Base-by-base conservation (phyloP, 92 coral and sea anemone genomes). In the Zoanthus sansibaricus region DNA sequence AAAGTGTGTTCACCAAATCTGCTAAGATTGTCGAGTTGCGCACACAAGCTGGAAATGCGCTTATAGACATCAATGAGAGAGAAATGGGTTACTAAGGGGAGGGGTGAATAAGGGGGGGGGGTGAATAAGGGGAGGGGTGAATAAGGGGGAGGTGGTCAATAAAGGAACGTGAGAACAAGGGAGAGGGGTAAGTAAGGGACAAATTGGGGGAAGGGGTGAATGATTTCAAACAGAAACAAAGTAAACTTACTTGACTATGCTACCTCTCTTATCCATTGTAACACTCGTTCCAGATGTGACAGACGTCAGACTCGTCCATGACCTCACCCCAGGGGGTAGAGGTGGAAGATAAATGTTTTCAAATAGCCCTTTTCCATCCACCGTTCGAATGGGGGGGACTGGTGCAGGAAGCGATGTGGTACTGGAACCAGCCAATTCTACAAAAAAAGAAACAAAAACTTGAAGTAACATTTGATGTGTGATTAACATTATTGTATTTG, bases 321-420 rank as follows among this genome's bases (percentile, higher is more conserved):
- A 84, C 75, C 90, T 92, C 42, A 89, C 74, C 48, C 97, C 95
- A 18, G 96, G 91, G 31, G 99, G 96, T 46, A 92, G 90, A 75
- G 96, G 93, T 59, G 97, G 98, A 0, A 97, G 87, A 72, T 84
- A 92, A 33, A 95, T 92, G 82, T 95, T 95, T 82, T 95, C 99
- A 90, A 97, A 89, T 88, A 90, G 49, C 10, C 95, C 99, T 76
- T 87, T 94, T 11, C 99, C 99, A 6, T 76, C 94, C 20, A 89
- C 68, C 25, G 98, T 93, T 52, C 98, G 93, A 0, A 94, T 90
- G 21, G 92, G 82, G 18, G 97, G 75, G 17, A 94, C 98, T 3
- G 93, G 91, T 21, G 94, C 93, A 3, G 95, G 94, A 30, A 97
- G 54, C 15, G 45, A 17, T 33, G 52, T 8, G 17, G 69, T 55